Evolutionary conservation across 2,888 invertebrate species (phyloP).

Genomic region (Malacosoma neustria): DNA sequence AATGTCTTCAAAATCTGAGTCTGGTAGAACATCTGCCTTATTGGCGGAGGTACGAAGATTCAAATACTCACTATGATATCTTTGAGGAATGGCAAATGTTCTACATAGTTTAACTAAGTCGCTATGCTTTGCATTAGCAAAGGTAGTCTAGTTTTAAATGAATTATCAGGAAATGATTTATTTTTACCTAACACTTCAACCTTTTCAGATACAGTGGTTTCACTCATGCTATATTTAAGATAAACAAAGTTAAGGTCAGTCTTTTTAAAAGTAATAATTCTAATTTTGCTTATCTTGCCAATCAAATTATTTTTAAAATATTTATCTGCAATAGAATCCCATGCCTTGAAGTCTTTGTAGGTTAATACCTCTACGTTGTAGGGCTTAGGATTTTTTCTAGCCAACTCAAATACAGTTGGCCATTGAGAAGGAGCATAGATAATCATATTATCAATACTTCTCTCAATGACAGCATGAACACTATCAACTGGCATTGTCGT

Average conservation of each 20-base stretch:
- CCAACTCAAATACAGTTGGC: conserved; percentile 18
- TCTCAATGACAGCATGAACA: conserved; percentile 24
- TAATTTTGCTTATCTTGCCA: conserved; percentile 17
- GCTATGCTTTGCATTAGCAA: no score
- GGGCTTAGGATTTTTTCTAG: conserved; percentile 14
- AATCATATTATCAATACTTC: conserved; percentile 15
- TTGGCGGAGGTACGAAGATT: no score
- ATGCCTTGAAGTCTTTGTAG: conserved; percentile 15
- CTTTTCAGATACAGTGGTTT: conserved; percentile 3
- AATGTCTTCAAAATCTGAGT: no score
- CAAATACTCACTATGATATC: no score
- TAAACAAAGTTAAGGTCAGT: conserved; percentile 5
- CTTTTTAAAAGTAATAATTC: conserved; percentile 13
- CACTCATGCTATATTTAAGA: conserved; percentile 12
- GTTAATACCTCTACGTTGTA: conserved; percentile 12
- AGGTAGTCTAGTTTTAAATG: no score
- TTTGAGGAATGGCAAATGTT: no score
- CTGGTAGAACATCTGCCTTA: no score
- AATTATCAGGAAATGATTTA: no score
- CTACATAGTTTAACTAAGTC: no score
- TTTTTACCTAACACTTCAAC: no score
- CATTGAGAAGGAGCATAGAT: conserved; percentile 28
- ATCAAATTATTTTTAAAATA: conserved; percentile 15
- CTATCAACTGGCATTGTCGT: no score
- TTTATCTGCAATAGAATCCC: conserved; percentile 15